phyloP scores from a whole-genome alignment of 2,797 vertebrate genomes.

The Valencia hispanica region DNA sequence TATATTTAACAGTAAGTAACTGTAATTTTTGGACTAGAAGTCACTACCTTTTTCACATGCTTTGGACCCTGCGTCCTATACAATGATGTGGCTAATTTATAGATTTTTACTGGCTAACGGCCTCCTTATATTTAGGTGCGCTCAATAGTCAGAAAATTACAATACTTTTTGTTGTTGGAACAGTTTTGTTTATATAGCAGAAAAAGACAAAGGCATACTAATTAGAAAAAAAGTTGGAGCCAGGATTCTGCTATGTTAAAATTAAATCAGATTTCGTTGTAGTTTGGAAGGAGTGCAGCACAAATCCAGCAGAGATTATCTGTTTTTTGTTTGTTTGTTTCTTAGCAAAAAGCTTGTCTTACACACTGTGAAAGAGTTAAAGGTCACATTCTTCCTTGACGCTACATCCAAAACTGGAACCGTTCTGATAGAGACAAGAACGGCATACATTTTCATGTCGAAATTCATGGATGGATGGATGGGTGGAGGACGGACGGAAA shows the following conservation, averaged over 20 bases:
- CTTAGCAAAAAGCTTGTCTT: constrained; percentile 6
- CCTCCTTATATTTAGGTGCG: too few relatives aligned
- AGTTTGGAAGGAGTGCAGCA: constrained; percentile 17
- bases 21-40: too few relatives aligned
- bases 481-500: not conserved
- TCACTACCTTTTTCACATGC: too few relatives aligned
- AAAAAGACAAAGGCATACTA: constrained; percentile 16
- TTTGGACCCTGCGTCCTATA: too few relatives aligned
- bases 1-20: not conserved
- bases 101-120: too few relatives aligned
- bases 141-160: too few relatives aligned
- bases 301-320: constrained; percentile 45
- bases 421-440: not conserved
- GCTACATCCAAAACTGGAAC: constrained; percentile 10
- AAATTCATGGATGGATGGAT: not conserved
- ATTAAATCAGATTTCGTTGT: constrained; percentile 59
- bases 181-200: constrained; percentile 12
- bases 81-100: too few relatives aligned
- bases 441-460: not conserved
- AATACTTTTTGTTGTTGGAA: not conserved
- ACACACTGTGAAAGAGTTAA: constrained; percentile 42
- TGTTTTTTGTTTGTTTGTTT: constrained; percentile 1
- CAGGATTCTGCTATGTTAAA: constrained; percentile 41
- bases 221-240: not conserved
- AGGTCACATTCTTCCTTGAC: constrained; percentile 26